Evolutionary conservation across 1,140 invertebrate genomes (phyloP).

Genomic region (Tigriopus japonicus): DNA sequence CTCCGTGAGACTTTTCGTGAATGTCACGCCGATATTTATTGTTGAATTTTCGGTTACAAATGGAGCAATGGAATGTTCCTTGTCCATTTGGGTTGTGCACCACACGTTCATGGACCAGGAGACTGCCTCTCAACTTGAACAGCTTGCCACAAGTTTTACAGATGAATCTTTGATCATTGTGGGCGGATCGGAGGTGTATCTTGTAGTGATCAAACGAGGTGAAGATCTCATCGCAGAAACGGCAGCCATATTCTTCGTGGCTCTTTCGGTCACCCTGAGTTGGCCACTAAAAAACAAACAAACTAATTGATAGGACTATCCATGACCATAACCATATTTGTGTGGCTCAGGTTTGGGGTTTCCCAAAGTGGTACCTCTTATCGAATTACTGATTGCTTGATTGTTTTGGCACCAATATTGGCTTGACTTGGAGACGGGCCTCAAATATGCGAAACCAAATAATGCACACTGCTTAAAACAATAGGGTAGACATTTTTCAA

Average conservation of each 20-base stretch:
- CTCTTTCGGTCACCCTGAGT: not conserved
- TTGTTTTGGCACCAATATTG: too few relatives aligned
- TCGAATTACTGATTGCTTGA: not conserved
- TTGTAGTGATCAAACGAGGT: not conserved
- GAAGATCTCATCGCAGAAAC: not conserved
- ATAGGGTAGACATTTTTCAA: too few relatives aligned
- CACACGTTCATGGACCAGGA: constrained; percentile 1
- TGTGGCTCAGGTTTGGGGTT: not conserved
- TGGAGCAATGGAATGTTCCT: not conserved
- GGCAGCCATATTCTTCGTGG: not conserved
- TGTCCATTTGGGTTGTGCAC: constrained; percentile 1
- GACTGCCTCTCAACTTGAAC: constrained; percentile 1
- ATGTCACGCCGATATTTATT: not conserved
- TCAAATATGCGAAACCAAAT: too few relatives aligned
- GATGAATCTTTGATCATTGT: constrained; percentile 3
- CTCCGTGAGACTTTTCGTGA: not conserved
- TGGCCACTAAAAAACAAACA: not conserved
- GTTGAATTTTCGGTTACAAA: not conserved
- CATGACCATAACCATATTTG: too few relatives aligned
- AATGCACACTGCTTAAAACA: too few relatives aligned
- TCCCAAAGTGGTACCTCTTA: not conserved
- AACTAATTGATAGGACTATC: too few relatives aligned
- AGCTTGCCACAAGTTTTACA: constrained; percentile 2
- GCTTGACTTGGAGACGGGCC: too few relatives aligned
- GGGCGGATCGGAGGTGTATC: not conserved